phyloP scores from a whole-genome alignment of 2,888 invertebrate species.

The Ypsolopha sequella region DNA sequence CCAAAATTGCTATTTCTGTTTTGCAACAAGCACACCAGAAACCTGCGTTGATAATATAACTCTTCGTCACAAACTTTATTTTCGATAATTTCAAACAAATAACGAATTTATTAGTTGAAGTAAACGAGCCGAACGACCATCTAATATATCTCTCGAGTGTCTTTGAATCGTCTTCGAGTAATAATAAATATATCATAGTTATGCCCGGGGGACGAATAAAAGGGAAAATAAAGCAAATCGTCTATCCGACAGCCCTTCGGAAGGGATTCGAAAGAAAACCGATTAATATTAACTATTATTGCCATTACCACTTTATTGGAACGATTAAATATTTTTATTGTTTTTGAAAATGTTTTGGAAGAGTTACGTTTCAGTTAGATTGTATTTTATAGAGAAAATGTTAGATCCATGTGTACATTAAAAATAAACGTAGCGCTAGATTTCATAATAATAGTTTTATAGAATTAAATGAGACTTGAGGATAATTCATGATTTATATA shows the following conservation, averaged over 20 bases:
- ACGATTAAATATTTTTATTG: constrained; percentile 62
- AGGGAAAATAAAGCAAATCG: constrained; percentile 67
- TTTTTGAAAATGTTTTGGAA: constrained; percentile 9
- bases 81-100: neutral
- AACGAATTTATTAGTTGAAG: neutral
- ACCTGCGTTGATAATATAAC: too few species aligned
- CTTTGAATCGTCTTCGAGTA: constrained; percentile 48
- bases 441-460: too few species aligned
- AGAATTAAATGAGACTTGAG: too few species aligned
- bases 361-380: too few species aligned
- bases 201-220: constrained; percentile 56
- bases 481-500: too few species aligned
- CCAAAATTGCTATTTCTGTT: too few species aligned
- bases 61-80: too few species aligned
- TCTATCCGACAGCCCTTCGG: constrained; percentile 19
- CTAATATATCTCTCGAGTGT: constrained; percentile 61
- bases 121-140: constrained; percentile 10
- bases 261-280: constrained; percentile 67
- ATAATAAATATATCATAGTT: constrained; percentile 69
- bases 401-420: too few species aligned
- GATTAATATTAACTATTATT: constrained; percentile 70
- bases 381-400: too few species aligned
- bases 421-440: too few species aligned
- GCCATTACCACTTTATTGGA: constrained; percentile 56
- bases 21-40: too few species aligned